phyloP scores from a whole-genome alignment of 2,888 invertebrate genomes.

The Patella ulyssiponensis region DNA sequence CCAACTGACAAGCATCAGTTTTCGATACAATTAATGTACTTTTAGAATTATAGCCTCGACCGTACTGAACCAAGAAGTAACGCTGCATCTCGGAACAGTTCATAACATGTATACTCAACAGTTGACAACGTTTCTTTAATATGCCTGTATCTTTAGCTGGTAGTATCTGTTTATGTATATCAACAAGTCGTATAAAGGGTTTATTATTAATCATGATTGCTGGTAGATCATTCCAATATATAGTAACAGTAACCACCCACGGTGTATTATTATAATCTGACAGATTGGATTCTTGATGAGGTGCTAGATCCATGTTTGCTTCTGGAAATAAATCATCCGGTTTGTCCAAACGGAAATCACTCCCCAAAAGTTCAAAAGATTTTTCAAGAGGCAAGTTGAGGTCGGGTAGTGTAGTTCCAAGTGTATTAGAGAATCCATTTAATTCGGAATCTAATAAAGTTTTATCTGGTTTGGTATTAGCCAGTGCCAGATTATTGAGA shows the following conservation, averaged over 20 bases:
- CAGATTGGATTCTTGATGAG: conserved; percentile 10
- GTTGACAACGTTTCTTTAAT: conserved; percentile 70
- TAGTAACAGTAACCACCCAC: conserved; percentile 68
- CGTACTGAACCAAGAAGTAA: conserved; percentile 71
- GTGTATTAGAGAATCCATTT: conserved; percentile 6
- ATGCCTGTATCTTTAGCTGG: conserved; percentile 72
- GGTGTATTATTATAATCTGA: conserved; percentile 53
- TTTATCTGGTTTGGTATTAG: conserved; percentile 18
- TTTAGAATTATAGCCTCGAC: conserved; percentile 70
- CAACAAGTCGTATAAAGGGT: conserved; percentile 69
- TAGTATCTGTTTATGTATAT: conserved; percentile 71
- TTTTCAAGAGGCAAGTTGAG: conserved; percentile 38
- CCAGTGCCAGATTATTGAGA: conserved; percentile 10
- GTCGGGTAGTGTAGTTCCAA: not conserved
- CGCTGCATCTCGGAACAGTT: conserved; percentile 72
- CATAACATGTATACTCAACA: conserved; percentile 65
- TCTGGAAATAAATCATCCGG: conserved; percentile 17
- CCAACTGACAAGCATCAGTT: conserved; percentile 64
- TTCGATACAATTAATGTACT: conserved; percentile 69
- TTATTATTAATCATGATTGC: conserved; percentile 68
- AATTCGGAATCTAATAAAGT: conserved; percentile 21
- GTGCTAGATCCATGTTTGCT: not conserved
- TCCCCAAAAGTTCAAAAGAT: conserved; percentile 47
- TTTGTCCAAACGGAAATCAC: conserved; percentile 20
- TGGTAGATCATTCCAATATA: conserved; percentile 72